Evolutionary conservation across 2,888 invertebrate species (phyloP).

Genomic region (Agrotis puta): DNA sequence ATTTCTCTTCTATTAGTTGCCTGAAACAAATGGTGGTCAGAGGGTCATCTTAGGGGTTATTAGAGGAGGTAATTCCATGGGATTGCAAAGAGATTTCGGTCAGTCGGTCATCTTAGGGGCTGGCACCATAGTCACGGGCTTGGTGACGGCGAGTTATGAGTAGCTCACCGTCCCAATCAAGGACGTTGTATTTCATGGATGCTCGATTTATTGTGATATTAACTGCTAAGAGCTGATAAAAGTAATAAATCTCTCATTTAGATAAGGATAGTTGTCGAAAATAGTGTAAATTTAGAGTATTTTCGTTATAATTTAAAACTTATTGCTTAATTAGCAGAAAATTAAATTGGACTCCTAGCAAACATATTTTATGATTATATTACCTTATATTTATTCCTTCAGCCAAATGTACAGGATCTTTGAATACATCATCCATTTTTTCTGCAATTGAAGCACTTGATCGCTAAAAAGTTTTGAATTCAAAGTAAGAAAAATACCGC

Average conservation of each 20-base stretch:
- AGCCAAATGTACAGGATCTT: slow-evolving; percentile 79
- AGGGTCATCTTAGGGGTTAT: too few species aligned
- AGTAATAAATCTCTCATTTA: too few species aligned
- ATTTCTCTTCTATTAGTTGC: slow-evolving; percentile 69
- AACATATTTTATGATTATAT: slow-evolving; percentile 21
- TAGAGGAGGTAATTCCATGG: too few species aligned
- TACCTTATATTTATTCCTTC: slow-evolving; percentile 83
- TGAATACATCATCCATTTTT: slow-evolving; percentile 78
- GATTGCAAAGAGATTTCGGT: too few species aligned
- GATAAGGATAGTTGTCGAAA: not conserved
- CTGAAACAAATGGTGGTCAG: too few species aligned
- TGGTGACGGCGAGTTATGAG: too few species aligned
- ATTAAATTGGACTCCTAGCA: not conserved
- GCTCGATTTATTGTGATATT: too few species aligned
- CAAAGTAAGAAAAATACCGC: slow-evolving; percentile 1
- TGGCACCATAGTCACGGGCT: too few species aligned
- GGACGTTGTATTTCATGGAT: too few species aligned
- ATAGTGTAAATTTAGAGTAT: not conserved
- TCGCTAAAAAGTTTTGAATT: not conserved
- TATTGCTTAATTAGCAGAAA: not conserved
- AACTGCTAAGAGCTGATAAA: too few species aligned
- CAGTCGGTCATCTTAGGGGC: too few species aligned
- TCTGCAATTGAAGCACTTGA: not conserved
- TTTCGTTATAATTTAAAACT: not conserved
- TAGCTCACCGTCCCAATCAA: too few species aligned